phyloP scores from a whole-genome alignment of 1,140 invertebrate species.

The Littorina saxatilis region DNA sequence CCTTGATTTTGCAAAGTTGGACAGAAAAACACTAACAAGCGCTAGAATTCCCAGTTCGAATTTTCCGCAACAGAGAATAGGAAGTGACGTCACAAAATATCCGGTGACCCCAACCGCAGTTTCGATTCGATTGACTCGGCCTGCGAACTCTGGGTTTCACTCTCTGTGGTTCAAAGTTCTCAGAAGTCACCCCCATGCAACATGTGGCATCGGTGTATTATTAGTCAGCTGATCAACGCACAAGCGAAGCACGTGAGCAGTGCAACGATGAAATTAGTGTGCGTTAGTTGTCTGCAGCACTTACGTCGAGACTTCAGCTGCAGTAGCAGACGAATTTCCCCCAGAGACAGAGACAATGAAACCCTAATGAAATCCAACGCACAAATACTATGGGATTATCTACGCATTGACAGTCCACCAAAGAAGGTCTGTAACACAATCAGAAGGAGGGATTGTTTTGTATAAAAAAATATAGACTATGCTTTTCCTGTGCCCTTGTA shows the following conservation, averaged over 20 bases:
- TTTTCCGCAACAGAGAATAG: constrained; percentile 24
- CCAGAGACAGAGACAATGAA: neutral
- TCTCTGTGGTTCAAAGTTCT: too few species aligned
- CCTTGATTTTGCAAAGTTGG: too few species aligned
- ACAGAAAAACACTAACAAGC: too few species aligned
- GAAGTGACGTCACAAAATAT: constrained; percentile 19
- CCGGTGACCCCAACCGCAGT: too few species aligned
- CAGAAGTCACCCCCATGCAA: neutral
- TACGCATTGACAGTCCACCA: constrained; percentile 37
- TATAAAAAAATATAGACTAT: neutral
- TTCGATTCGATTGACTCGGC: too few species aligned
- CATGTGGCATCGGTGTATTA: neutral
- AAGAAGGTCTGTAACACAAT: constrained; percentile 41
- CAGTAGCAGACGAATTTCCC: neutral
- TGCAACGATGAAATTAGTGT: neutral
- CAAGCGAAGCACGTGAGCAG: neutral
- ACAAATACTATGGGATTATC: constrained; percentile 47
- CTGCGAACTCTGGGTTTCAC: too few species aligned
- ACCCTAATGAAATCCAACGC: constrained; percentile 15
- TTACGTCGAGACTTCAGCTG: neutral
- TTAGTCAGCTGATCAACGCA: neutral
- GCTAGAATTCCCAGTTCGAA: constrained; percentile 17
- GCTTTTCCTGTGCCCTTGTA: neutral
- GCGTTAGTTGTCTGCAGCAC: neutral
- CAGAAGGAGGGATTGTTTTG: too few species aligned